Conservation (phyloP, 2,888 invertebrate species). For the Syrista parreyssii region DNA sequence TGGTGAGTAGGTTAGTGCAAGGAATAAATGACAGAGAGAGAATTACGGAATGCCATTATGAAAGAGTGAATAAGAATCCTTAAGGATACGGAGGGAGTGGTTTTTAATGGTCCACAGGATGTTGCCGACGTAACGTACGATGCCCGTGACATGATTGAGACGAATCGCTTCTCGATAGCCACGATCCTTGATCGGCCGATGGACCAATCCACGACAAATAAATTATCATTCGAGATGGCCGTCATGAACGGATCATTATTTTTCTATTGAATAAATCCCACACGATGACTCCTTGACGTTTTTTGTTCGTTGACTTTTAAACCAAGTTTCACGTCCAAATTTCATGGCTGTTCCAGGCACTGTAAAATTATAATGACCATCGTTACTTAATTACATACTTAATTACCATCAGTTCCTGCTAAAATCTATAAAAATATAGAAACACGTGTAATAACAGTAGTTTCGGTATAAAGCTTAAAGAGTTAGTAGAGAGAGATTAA, state of each 20-base stretch:
- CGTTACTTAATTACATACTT: background rate
- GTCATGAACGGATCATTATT: background rate
- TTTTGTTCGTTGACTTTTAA: background rate
- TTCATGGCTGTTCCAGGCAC: background rate
- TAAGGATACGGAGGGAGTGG: slow-evolving; percentile 16
- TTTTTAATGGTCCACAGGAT: slow-evolving; percentile 15
- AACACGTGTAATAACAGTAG: background rate
- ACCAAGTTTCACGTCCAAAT: background rate
- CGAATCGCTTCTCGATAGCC: slow-evolving; percentile 31
- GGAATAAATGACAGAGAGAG: slow-evolving; percentile 13
- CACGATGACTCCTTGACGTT: background rate
- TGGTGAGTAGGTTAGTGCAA: slow-evolving; percentile 4
- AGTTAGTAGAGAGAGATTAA: background rate
- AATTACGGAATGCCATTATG: background rate
- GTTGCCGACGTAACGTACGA: slow-evolving; percentile 4
- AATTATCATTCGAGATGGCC: background rate
- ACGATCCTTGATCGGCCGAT: background rate
- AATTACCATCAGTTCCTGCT: too few species aligned
- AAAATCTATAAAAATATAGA: background rate
- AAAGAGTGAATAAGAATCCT: slow-evolving; percentile 7
- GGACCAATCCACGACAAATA: background rate
- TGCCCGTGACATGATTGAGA: slow-evolving; percentile 27
- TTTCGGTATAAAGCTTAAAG: background rate
- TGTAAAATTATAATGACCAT: background rate
- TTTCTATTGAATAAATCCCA: background rate